These are phyloP conservation scores for Oplegnathus fasciatus DNA, from an alignment of 2,113 vertebrate genomes.

Conservation along the genomic window DNA sequence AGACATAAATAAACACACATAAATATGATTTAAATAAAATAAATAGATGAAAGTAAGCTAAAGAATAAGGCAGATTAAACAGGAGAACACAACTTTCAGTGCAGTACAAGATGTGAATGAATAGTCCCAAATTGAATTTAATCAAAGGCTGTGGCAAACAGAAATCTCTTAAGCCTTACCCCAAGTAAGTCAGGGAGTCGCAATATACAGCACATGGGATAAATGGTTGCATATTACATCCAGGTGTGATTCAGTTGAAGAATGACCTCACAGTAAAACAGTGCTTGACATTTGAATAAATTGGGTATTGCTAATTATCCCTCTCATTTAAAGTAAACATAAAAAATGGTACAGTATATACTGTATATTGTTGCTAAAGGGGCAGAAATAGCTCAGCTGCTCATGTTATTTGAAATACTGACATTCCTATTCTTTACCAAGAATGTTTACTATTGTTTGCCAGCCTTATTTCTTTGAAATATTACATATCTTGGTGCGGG, in stretches of 20 bases:
- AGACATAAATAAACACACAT: background rate
- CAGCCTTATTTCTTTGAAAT: constrained; percentile 70
- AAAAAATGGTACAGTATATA: background rate
- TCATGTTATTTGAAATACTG: constrained; percentile 48
- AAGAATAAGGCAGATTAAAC: background rate
- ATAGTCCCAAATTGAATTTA: background rate
- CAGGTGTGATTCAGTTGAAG: constrained; percentile 18
- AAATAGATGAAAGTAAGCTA: background rate
- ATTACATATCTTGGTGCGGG: constrained; percentile 56
- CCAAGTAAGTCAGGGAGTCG: background rate
- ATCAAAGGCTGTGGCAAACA: background rate
- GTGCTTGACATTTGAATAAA: constrained; percentile 18
- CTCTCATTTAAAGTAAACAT: constrained; percentile 24
- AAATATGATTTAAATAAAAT: background rate
- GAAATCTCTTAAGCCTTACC: background rate
- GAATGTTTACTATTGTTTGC: constrained; percentile 62
- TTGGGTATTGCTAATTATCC: constrained; percentile 15
- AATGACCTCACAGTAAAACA: constrained; percentile 10
- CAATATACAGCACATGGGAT: background rate
- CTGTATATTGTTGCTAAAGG: constrained; percentile 21
- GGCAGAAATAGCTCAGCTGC: constrained; percentile 21
- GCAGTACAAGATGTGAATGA: background rate
- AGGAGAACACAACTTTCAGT: background rate
- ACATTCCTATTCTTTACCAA: constrained; percentile 53
- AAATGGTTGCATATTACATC: constrained; percentile 13